Evolutionary conservation across 2,113 vertebrate genomes (phyloP).

Genomic region (Oryzias melastigma): DNA sequence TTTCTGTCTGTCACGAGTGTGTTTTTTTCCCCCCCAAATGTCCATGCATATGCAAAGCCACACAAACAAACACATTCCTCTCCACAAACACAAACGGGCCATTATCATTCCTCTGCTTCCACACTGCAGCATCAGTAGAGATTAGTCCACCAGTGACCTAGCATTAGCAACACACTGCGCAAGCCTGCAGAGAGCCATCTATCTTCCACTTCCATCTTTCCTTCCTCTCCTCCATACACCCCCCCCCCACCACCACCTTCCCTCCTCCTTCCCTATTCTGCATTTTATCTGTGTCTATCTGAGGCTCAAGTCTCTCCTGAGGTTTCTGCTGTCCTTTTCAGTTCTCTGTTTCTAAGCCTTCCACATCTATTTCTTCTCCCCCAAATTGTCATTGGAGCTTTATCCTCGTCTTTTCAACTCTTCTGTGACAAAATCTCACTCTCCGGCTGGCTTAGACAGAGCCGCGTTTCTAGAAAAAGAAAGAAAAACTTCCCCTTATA

Average conservation of each 20-base stretch:
- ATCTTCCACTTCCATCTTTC: constrained; percentile 53
- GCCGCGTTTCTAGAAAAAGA: too few relatives aligned
- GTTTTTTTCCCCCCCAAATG: constrained; percentile 32
- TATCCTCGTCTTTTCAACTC: constrained; percentile 10
- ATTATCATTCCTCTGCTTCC: constrained; percentile 66
- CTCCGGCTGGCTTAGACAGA: background rate
- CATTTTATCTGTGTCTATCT: constrained; percentile 40
- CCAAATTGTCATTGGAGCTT: constrained; percentile 16
- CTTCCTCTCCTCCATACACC: constrained; percentile 15
- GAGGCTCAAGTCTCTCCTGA: constrained; percentile 28
- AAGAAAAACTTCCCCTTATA: too few relatives aligned
- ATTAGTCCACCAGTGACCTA: constrained; percentile 61
- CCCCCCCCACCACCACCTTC: constrained; percentile 9
- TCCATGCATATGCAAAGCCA: constrained; percentile 33
- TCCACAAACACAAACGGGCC: constrained; percentile 46
- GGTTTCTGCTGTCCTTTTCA: constrained; percentile 41
- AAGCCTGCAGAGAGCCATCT: constrained; percentile 58
- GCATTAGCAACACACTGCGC: constrained; percentile 62
- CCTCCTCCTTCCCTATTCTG: background rate
- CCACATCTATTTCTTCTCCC: constrained; percentile 9
- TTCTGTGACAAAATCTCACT: constrained; percentile 31
- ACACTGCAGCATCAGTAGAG: constrained; percentile 50
- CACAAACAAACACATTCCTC: constrained; percentile 46
- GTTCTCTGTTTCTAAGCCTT: constrained; percentile 32
- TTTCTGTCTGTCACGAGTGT: constrained; percentile 6